Conservation (phyloP, 2,113 vertebrate genomes). For the Carassius carassius region DNA sequence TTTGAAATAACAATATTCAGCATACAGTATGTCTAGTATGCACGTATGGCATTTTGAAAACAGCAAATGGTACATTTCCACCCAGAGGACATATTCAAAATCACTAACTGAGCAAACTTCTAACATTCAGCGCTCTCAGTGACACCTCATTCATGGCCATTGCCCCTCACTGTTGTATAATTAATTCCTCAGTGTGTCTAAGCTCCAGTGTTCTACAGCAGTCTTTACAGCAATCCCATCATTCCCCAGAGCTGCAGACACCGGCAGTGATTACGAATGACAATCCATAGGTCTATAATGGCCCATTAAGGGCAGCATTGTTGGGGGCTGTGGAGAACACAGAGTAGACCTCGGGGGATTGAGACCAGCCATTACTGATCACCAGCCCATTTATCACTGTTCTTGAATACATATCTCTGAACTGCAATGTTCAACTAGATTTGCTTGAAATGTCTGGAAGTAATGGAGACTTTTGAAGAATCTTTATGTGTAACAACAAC, state of each 20-base stretch:
- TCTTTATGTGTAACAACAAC: background rate
- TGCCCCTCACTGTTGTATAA: background rate
- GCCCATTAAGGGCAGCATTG: slow-evolving; percentile 50
- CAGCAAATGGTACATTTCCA: background rate
- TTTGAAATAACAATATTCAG: too few species aligned
- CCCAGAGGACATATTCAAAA: background rate
- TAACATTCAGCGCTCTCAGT: background rate
- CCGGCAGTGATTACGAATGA: slow-evolving; percentile 23
- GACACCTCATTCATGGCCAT: background rate
- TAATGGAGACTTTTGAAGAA: background rate
- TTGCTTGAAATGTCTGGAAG: background rate
- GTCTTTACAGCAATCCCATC: slow-evolving; percentile 12
- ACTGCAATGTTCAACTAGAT: background rate
- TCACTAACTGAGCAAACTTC: background rate
- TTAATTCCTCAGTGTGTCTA: background rate
- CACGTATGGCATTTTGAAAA: background rate
- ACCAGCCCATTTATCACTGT: slow-evolving; percentile 61
- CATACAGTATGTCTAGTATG: background rate
- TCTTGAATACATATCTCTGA: background rate
- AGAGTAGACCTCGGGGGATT: slow-evolving; percentile 12
- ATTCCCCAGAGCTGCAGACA: slow-evolving; percentile 24
- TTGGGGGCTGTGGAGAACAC: slow-evolving; percentile 26
- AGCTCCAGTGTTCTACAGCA: slow-evolving; percentile 1
- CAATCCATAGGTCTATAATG: slow-evolving; percentile 47
- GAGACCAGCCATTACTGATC: slow-evolving; percentile 59